Evolutionary conservation across 2,888 invertebrate genomes (phyloP).

Genomic region (Spilarctia lutea): DNA sequence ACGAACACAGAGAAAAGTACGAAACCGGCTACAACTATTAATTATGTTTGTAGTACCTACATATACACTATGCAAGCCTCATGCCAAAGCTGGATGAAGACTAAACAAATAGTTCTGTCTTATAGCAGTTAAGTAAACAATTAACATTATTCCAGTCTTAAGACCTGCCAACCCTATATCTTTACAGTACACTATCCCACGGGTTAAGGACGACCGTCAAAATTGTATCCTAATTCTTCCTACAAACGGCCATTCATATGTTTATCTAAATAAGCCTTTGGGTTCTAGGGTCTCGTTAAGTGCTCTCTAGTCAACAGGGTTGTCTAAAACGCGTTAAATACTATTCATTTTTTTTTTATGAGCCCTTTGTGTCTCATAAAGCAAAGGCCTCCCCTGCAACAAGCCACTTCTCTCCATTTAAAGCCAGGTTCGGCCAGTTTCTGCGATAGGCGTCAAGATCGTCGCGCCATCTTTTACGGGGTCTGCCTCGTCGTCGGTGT

Average conservation of each 20-base stretch:
- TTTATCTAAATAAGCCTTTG: slow-evolving; percentile 51
- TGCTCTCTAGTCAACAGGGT: slow-evolving; percentile 38
- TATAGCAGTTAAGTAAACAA: neutral
- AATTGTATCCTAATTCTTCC: slow-evolving; percentile 52
- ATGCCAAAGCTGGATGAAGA: neutral
- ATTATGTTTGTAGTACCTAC: too few species aligned
- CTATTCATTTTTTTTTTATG: too few species aligned
- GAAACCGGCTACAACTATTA: too few species aligned
- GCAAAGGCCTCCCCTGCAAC: too few species aligned
- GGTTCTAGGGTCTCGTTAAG: slow-evolving; percentile 44
- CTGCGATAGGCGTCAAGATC: too few species aligned
- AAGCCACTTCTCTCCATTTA: too few species aligned
- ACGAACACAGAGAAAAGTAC: neutral
- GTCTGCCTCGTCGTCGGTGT: too few species aligned
- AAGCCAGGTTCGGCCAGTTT: too few species aligned
- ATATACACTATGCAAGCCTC: neutral
- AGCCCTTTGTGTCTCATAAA: too few species aligned
- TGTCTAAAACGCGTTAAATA: slow-evolving; percentile 12
- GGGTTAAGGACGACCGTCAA: slow-evolving; percentile 46
- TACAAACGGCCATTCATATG: slow-evolving; percentile 49
- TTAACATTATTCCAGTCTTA: slow-evolving; percentile 1
- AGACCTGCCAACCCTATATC: slow-evolving; percentile 14
- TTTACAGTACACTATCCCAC: slow-evolving; percentile 8
- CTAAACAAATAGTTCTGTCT: neutral
- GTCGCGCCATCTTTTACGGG: too few species aligned